These are phyloP conservation scores for Idris sp. DNA, from an alignment of 1,140 invertebrate species.

Conservation along the genomic window DNA sequence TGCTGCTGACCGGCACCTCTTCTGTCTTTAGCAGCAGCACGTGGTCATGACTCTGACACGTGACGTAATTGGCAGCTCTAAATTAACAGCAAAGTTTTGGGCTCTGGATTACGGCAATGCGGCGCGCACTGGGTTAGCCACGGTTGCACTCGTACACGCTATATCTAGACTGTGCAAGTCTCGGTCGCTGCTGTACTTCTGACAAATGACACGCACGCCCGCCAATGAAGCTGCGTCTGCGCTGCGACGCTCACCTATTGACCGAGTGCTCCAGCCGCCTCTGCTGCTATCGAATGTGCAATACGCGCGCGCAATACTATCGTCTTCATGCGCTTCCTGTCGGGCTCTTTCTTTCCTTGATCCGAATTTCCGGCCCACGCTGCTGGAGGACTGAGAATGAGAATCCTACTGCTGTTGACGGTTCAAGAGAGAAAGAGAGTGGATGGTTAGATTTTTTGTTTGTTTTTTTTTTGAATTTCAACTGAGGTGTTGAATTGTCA, in stretches of 20 bases:
- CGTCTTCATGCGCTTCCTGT: constrained; percentile 37
- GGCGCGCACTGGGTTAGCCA: constrained; percentile 44
- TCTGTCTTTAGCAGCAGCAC: not conserved
- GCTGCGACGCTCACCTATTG: constrained; percentile 74
- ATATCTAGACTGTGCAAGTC: constrained; percentile 56
- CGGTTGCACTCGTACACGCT: constrained; percentile 64
- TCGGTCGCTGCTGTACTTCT: constrained; percentile 29
- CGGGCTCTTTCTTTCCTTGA: constrained; percentile 37
- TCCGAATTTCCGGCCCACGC: constrained; percentile 22
- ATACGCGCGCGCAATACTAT: constrained; percentile 35
- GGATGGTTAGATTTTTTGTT: too few relatives aligned
- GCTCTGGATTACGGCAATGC: constrained; percentile 71
- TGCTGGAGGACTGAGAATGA: not conserved
- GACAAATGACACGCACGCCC: constrained; percentile 56
- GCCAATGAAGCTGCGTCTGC: constrained; percentile 70
- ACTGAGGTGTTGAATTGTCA: too few relatives aligned
- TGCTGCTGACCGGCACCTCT: too few relatives aligned
- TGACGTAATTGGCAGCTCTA: not conserved
- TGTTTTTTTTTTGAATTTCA: too few relatives aligned
- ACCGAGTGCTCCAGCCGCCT: constrained; percentile 68
- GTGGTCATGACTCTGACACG: constrained; percentile 25
- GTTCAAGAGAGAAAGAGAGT: too few relatives aligned
- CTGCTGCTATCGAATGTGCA: constrained; percentile 53
- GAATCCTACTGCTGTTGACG: not conserved
- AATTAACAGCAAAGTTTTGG: too few relatives aligned